phyloP scores from a whole-genome alignment of 2,113 vertebrate species.

The Romanogobio albipinnatus region DNA sequence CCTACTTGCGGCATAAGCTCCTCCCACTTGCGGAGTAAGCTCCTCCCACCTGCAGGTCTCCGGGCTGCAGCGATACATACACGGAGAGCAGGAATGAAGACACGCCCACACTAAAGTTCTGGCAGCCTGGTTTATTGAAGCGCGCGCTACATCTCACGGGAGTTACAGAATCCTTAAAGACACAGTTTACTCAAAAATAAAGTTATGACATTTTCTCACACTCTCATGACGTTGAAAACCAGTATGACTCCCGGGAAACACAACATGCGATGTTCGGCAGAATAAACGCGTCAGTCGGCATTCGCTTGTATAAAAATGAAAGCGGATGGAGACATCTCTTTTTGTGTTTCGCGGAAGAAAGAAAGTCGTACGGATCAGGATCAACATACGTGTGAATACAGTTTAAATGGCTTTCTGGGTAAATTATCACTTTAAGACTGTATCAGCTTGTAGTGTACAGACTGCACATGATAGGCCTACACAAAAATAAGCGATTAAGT shows the following conservation, averaged over 20 bases:
- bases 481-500: not conserved
- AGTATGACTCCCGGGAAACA: not conserved
- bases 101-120: slow-evolving; percentile 4
- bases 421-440: not conserved
- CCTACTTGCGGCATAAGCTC: too few relatives aligned
- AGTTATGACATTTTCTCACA: too few relatives aligned
- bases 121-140: not conserved
- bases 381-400: too few relatives aligned
- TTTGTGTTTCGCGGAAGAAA: not conserved
- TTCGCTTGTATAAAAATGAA: not conserved
- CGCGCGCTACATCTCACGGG: not conserved
- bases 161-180: not conserved
- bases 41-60: too few relatives aligned
- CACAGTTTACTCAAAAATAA: not conserved
- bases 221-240: not conserved
- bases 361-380: too few relatives aligned
- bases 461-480: not conserved
- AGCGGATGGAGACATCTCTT: not conserved
- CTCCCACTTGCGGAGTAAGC: too few relatives aligned
- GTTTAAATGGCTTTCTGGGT: not conserved
- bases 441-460: not conserved
- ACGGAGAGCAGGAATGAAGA: too few relatives aligned
- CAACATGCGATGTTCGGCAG: not conserved
- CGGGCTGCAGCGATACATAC: too few relatives aligned
- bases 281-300: not conserved